phyloP scores from a whole-genome alignment of 2,797 vertebrate genomes.

The Varecia variegata region DNA sequence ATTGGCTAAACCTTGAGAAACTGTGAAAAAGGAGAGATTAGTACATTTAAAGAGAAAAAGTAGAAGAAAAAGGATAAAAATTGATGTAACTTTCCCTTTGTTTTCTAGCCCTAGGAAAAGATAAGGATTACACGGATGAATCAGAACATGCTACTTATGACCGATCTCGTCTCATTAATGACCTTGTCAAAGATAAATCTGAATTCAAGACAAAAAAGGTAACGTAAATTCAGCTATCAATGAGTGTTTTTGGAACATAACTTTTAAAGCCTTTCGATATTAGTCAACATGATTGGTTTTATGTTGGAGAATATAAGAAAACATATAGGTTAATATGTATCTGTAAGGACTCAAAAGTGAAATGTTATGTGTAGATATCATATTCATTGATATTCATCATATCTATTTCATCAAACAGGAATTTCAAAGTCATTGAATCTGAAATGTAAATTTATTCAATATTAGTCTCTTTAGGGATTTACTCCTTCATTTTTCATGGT shows the following conservation, averaged over 20 bases:
- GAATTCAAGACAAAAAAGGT: slow-evolving; percentile 91
- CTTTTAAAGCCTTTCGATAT: background rate
- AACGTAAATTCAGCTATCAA: slow-evolving; percentile 63
- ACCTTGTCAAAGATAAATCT: slow-evolving; percentile 88
- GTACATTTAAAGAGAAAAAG: background rate
- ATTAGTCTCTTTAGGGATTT: background rate
- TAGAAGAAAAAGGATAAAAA: background rate
- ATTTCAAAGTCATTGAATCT: background rate
- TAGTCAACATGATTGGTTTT: background rate
- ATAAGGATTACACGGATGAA: slow-evolving; percentile 91
- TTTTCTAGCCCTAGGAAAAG: slow-evolving; percentile 87
- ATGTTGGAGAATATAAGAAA: background rate
- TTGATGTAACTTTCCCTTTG: slow-evolving; percentile 63
- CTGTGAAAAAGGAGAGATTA: background rate
- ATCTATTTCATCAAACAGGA: background rate
- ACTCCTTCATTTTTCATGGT: background rate
- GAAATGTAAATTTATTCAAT: background rate
- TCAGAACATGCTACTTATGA: slow-evolving; percentile 91
- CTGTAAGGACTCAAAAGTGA: background rate
- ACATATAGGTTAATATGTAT: background rate
- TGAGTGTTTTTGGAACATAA: background rate
- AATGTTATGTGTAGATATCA: background rate
- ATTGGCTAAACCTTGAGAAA: background rate
- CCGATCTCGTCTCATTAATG: slow-evolving; percentile 91
- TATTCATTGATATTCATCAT: background rate